Evolutionary conservation across 2,113 vertebrate species (phyloP).

Genomic region (Sardina pilchardus): DNA sequence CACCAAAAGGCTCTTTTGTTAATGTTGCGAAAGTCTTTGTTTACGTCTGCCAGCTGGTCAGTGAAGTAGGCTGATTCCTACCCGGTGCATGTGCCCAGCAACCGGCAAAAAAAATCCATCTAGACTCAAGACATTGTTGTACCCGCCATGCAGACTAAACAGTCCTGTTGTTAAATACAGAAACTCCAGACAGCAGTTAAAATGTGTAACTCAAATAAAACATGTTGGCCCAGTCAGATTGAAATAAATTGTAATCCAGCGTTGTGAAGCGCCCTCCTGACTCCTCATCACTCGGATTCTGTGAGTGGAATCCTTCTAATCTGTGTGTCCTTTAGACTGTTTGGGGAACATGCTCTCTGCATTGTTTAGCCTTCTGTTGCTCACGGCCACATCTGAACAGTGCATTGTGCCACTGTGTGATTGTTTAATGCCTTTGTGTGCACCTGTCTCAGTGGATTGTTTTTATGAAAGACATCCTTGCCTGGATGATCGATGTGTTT

Average conservation of each 20-base stretch:
- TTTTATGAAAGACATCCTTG: not conserved
- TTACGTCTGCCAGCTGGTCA: constrained; percentile 5
- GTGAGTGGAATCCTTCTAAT: not conserved
- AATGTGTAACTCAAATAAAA: no score
- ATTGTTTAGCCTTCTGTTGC: not conserved
- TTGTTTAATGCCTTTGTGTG: not conserved
- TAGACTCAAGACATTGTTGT: not conserved
- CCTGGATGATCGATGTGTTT: not conserved
- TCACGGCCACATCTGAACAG: not conserved
- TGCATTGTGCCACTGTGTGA: not conserved
- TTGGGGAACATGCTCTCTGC: not conserved
- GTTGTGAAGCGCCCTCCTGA: not conserved
- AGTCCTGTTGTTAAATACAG: no score
- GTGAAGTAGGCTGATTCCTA: not conserved
- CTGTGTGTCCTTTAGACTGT: not conserved
- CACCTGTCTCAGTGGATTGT: not conserved
- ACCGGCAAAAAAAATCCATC: not conserved
- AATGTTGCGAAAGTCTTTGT: constrained; percentile 24
- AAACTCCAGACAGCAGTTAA: no score
- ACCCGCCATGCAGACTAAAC: not conserved
- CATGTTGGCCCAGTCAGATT: no score
- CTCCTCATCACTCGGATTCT: not conserved
- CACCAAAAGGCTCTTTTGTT: constrained; percentile 40
- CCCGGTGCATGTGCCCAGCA: not conserved
- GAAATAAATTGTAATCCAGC: not conserved